phyloP scores from a whole-genome alignment of 2,888 invertebrate genomes.

The Hydrotaea diabolus region DNA sequence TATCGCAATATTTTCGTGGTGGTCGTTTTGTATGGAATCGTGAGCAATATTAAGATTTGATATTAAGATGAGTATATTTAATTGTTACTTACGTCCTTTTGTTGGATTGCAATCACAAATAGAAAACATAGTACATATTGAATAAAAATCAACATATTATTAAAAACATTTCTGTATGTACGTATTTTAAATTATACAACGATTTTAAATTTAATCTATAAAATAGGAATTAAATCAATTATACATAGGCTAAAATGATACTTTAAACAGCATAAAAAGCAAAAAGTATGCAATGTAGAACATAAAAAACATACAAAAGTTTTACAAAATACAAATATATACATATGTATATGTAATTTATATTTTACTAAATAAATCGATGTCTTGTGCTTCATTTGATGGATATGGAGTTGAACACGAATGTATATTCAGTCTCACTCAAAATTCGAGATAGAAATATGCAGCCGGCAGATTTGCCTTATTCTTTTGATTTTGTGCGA shows the following conservation, averaged over 20 bases:
- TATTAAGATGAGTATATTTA: conserved; percentile 6
- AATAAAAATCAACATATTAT: neutral
- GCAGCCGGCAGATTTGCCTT: no score
- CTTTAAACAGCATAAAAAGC: neutral
- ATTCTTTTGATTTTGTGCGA: no score
- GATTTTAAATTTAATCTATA: conserved; percentile 22
- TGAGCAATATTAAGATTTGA: conserved; percentile 21
- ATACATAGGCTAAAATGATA: neutral
- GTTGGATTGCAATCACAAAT: conserved; percentile 11
- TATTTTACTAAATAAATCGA: conserved; percentile 25
- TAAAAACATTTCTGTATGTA: conserved; percentile 12
- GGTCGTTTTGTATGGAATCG: conserved; percentile 7
- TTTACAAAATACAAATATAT: conserved; percentile 27
- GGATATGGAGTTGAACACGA: no score
- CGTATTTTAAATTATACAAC: conserved; percentile 30
- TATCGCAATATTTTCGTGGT: conserved; percentile 12
- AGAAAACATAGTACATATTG: neutral
- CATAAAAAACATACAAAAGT: conserved; percentile 4
- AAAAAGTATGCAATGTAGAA: conserved; percentile 21
- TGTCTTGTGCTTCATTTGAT: neutral
- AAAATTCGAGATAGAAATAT: no score
- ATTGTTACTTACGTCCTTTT: neutral
- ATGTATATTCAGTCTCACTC: no score
- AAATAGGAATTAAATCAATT: conserved; percentile 17
- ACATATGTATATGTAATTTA: no score